Percentiles rank a stretch among this genome's conserved stretches.
Conservation (phyloP, 1,140 invertebrate species). For the Drosophila erecta region DNA sequence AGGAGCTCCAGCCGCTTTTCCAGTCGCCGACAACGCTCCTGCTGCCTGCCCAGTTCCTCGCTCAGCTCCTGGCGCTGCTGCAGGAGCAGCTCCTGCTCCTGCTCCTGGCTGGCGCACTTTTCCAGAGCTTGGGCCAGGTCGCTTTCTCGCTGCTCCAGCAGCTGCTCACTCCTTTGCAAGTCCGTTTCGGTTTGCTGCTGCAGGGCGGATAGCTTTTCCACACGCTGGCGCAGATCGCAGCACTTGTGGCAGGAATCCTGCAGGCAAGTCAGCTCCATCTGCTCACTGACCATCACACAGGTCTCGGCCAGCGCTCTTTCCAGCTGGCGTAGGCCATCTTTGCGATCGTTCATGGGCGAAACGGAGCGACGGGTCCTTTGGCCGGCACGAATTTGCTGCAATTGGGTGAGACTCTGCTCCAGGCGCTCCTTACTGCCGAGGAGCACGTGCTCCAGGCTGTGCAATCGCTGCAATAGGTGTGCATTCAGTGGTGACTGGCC, state of each 20-base stretch:
- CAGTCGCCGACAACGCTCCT: conserved; percentile 88
- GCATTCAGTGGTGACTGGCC: conserved; percentile 61
- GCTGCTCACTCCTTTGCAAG: conserved; percentile 66
- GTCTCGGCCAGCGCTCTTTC: conserved; percentile 87
- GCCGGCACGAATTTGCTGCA: conserved; percentile 86
- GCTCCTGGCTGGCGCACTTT: conserved; percentile 71
- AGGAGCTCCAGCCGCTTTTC: conserved; percentile 89
- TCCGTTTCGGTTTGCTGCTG: conserved; percentile 71
- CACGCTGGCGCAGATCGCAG: conserved; percentile 76
- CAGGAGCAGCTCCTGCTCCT: conserved; percentile 69
- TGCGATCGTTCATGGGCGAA: conserved; percentile 87
- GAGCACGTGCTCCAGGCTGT: conserved; percentile 86
- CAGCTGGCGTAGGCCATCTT: conserved; percentile 86
- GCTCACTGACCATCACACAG: conserved; percentile 83
- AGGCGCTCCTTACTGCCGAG: conserved; percentile 85
- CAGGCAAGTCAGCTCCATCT: conserved; percentile 79
- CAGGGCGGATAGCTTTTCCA: conserved; percentile 62
- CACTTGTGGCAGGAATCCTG: conserved; percentile 85
- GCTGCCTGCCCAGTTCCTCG: conserved; percentile 85
- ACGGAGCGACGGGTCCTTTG: conserved; percentile 86
- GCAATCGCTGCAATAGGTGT: conserved; percentile 86
- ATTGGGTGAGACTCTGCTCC: conserved; percentile 84
- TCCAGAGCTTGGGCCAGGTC: conserved; percentile 73
- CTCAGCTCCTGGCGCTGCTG: conserved; percentile 82
- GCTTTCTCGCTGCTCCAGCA: conserved; percentile 70